Percentiles rank a stretch among this genome's conserved stretches.
These are phyloP conservation scores for Corythoichthys intestinalis DNA, from an alignment of 2,113 vertebrate genomes.

Conservation along the genomic window DNA sequence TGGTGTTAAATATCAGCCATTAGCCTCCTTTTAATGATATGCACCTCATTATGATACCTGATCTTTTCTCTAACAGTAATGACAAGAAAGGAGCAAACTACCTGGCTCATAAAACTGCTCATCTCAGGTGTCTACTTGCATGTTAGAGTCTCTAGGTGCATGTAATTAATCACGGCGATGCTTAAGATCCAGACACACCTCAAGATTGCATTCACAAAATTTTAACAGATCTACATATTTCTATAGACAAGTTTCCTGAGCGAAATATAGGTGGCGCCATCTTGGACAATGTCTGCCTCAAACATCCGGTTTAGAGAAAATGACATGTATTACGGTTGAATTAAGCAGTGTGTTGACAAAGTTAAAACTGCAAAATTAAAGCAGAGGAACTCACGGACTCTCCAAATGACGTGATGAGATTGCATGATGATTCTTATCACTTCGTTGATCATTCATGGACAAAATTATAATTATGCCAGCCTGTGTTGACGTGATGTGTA, in stretches of 20 bases:
- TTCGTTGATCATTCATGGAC: no score
- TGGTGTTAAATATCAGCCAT: constrained; percentile 63
- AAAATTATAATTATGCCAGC: no score
- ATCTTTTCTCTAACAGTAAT: constrained; percentile 51
- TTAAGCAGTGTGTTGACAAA: no score
- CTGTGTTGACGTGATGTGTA: no score
- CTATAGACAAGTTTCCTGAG: not conserved
- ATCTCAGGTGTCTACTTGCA: constrained; percentile 26
- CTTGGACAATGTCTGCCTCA: no score
- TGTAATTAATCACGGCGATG: not conserved
- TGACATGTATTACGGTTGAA: no score
- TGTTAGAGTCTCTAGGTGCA: not conserved
- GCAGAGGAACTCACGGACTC: no score
- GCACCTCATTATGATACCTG: constrained; percentile 63
- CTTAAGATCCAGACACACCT: constrained; percentile 34
- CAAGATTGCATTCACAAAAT: constrained; percentile 22
- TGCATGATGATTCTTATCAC: no score
- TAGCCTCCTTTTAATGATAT: constrained; percentile 66
- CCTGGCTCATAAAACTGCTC: constrained; percentile 46
- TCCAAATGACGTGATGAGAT: no score
- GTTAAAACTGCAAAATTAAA: no score
- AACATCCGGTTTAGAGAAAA: no score
- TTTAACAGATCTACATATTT: constrained; percentile 23
- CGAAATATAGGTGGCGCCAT: no score
- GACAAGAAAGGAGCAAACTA: constrained; percentile 52